Evolutionary conservation across 2,888 invertebrate genomes (phyloP), one percentile per base, ranked within the genome.

Genomic region (Pseudococcus viburni): DNA sequence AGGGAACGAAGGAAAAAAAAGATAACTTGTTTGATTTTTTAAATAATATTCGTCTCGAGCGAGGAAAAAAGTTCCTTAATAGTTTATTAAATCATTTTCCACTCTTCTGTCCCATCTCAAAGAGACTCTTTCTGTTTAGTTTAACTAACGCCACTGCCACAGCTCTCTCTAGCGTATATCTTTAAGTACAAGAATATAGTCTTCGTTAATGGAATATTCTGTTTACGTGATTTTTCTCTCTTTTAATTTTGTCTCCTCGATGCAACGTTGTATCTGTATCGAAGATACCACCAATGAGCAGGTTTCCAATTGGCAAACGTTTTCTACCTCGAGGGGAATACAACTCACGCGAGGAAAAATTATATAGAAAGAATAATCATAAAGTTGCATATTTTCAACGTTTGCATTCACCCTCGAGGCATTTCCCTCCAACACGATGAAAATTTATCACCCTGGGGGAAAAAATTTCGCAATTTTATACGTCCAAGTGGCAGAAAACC

Each of bases 41-140:
- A 80, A 80, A 80, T 80, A 80, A 80, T 59, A 59, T 80, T 80
- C 80, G n/a, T 80, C 33, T 42, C 19, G 68, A 73, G 68, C 59
- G 68, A 73, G 33, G 15, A n/a, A 42, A 80, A 80, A 80, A 80
- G 42, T 80, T 80, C 80, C 42, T 80, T 46, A 42, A 39, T 80
- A 80, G 80, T 80, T 80, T 80, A 80, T 80, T 80, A 80, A 80
- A 80, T 80, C 80, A 80, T 46, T 46, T 73, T 73, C 73, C 17
- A 33, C 12, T 42, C 42, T 42, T 9, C 11, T 80, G 17, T 39
- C 22, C 17, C 26, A 73, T 12, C 73, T 73, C 19, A 59, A 17
- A 55, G 19, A 59, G 19, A 19, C 59, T 59, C 19, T 19, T 59
- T 19, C 59, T 59, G 11, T 19, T 59, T 59, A 59, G 59, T 59